Percentiles rank a stretch among this genome's conserved stretches.
Evolutionary conservation across 2,113 vertebrate genomes (phyloP).

Genomic region (Ciconia stormi): DNA sequence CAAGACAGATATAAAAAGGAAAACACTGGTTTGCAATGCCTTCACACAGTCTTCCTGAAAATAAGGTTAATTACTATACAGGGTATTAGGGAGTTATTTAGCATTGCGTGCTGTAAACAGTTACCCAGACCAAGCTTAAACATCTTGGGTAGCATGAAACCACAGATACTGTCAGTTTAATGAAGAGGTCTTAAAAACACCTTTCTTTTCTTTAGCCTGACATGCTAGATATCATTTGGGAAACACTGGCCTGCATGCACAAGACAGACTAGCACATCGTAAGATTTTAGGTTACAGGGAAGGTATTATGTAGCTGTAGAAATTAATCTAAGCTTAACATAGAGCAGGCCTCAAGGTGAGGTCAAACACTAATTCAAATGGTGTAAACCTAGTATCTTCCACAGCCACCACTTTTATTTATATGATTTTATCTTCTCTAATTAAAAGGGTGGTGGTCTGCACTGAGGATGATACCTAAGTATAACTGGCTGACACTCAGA

Average conservation of each 20-base stretch:
- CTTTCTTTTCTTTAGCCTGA: background rate
- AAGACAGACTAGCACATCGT: background rate
- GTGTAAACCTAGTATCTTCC: background rate
- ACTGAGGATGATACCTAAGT: background rate
- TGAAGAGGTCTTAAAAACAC: background rate
- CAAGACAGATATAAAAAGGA: background rate
- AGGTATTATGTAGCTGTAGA: background rate
- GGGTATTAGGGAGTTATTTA: background rate
- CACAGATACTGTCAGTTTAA: background rate
- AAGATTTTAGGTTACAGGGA: background rate
- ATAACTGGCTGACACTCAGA: constrained; percentile 31
- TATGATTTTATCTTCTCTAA: constrained; percentile 32
- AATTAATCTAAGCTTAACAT: background rate
- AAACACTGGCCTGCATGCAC: background rate
- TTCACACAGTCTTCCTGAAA: background rate
- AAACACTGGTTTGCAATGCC: background rate
- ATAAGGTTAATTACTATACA: background rate
- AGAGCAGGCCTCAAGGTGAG: background rate
- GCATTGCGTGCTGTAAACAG: background rate
- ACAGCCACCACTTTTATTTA: background rate
- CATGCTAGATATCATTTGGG: background rate
- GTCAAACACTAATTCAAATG: constrained; percentile 5
- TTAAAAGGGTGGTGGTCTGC: constrained; percentile 22
- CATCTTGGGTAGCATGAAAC: background rate
- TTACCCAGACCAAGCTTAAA: background rate